phyloP scores from a whole-genome alignment of 2,113 vertebrate species.

The Jacana jacana region DNA sequence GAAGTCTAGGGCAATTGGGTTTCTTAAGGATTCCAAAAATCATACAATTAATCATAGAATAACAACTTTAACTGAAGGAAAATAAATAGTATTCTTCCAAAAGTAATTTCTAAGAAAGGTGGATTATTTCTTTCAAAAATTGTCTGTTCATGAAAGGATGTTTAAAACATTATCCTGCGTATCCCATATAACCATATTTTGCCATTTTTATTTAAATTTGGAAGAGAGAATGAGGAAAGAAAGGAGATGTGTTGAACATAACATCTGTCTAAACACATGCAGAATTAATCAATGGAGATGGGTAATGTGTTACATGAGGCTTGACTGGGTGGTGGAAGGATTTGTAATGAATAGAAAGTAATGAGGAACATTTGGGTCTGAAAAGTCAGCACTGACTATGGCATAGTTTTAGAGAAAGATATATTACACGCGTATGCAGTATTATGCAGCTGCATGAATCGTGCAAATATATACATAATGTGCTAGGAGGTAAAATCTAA shows the following conservation, averaged over 20 bases:
- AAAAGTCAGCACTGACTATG: background rate
- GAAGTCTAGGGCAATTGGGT: background rate
- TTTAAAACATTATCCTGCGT: background rate
- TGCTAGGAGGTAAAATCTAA: background rate
- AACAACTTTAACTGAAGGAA: background rate
- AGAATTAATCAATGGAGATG: background rate
- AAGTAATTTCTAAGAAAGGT: background rate
- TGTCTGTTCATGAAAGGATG: background rate
- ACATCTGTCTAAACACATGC: background rate
- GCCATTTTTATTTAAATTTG: background rate
- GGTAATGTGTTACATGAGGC: background rate
- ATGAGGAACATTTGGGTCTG: background rate
- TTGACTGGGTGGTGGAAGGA: background rate
- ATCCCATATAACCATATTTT: background rate
- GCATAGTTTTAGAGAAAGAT: background rate
- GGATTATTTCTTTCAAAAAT: background rate
- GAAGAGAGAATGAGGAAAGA: background rate
- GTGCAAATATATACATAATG: background rate
- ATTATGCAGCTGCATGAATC: background rate
- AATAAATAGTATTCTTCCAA: background rate
- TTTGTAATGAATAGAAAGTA: background rate
- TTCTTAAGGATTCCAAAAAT: background rate
- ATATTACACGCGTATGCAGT: background rate
- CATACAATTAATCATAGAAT: background rate
- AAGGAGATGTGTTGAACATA: background rate